A percentile compares a stretch with the other conserved stretches of the same genome.
These are phyloP conservation scores for Microdon myrmicae DNA, from an alignment of 2,888 invertebrate genomes.

Conservation along the genomic window DNA sequence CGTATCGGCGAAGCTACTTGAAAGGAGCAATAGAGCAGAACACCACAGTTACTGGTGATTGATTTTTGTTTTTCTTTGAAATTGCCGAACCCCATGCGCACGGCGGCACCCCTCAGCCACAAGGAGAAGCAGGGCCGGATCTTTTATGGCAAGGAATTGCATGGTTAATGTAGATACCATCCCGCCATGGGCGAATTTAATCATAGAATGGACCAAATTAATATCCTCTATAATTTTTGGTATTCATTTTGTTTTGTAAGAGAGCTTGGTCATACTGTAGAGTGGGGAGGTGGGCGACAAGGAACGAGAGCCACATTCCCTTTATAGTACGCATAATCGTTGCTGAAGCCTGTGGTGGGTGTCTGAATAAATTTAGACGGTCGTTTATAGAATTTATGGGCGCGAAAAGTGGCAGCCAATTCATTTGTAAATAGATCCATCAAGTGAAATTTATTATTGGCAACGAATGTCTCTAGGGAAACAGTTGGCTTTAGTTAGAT, in stretches of 20 bases:
- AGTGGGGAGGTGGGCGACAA: too few relatives aligned
- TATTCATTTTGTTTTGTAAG: conserved; percentile 16
- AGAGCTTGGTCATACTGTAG: too few relatives aligned
- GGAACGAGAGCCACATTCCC: too few relatives aligned
- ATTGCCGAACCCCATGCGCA: conserved; percentile 11
- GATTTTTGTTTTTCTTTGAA: conserved; percentile 50
- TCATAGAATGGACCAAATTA: conserved; percentile 34
- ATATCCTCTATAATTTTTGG: conserved; percentile 25
- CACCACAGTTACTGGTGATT: conserved; percentile 49
- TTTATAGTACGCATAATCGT: too few relatives aligned
- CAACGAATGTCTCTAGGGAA: too few relatives aligned
- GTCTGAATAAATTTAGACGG: too few relatives aligned
- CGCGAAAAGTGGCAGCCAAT: too few relatives aligned
- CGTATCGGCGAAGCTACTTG: neutral
- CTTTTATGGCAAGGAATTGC: conserved; percentile 6
- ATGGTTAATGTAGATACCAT: conserved; percentile 11
- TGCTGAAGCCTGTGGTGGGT: too few relatives aligned
- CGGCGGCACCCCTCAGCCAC: neutral
- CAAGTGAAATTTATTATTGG: too few relatives aligned
- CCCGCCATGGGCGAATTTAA: conserved; percentile 8
- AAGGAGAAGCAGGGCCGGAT: neutral
- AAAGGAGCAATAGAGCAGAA: conserved; percentile 44
- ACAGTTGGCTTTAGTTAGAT: too few relatives aligned
- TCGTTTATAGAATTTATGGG: too few relatives aligned
- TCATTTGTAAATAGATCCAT: too few relatives aligned